Evolutionary conservation across 1,140 invertebrate genomes (phyloP).

Genomic region (Chelonus insularis): DNA sequence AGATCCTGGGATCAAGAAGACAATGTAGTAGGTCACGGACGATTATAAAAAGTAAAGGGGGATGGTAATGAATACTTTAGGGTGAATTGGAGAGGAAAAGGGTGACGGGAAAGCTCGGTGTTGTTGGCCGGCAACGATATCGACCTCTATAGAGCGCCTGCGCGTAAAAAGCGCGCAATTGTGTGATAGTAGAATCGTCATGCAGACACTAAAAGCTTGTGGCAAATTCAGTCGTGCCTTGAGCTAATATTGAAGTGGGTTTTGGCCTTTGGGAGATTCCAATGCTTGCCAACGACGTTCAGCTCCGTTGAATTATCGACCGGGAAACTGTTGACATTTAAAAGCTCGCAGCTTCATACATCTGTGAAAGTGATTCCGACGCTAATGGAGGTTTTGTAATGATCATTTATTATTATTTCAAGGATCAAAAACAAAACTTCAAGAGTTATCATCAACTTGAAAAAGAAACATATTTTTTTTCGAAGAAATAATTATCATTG

Average conservation of each 20-base stretch:
- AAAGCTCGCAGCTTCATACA: no score
- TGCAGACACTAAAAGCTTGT: conserved; percentile 20
- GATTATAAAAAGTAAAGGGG: neutral
- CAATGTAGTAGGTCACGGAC: conserved; percentile 18
- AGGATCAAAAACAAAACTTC: no score
- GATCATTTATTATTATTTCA: no score
- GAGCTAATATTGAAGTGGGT: conserved; percentile 5
- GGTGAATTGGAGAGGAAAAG: neutral
- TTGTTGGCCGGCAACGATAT: conserved; percentile 14
- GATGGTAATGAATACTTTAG: conserved; percentile 17
- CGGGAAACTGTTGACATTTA: no score
- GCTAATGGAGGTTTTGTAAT: conserved; percentile 9
- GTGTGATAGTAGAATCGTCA: conserved; percentile 11
- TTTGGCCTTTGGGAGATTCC: conserved; percentile 20
- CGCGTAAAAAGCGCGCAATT: conserved; percentile 35
- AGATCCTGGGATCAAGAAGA: neutral
- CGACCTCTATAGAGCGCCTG: conserved; percentile 31
- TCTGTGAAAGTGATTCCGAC: conserved; percentile 31
- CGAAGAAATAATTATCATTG: no score
- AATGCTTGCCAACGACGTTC: conserved; percentile 1
- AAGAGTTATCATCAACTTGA: no score
- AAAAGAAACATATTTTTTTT: no score
- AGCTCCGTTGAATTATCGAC: no score
- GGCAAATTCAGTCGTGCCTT: conserved; percentile 6
- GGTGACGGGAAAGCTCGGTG: neutral